Evolutionary conservation across 2,888 invertebrate species (phyloP), one percentile per base, ranked within the genome.

Genomic region (Trachelus tabidus): DNA sequence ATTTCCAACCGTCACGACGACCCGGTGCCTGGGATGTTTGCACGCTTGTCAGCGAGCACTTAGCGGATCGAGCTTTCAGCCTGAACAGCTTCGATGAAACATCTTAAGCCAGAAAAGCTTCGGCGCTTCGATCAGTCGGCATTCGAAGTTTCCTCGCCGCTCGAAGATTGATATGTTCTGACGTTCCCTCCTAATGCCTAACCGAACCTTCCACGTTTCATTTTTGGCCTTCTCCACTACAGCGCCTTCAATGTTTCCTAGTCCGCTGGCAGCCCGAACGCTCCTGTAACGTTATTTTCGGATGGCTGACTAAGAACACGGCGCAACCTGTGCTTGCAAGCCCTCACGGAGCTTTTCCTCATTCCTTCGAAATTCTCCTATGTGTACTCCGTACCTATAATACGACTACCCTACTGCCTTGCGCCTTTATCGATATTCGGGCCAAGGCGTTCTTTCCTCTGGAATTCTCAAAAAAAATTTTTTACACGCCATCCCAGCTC

Each of bases 231-330:
- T 56, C 40, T 40, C 15, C 31, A 15, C 71, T 71, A 71, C 71
- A 31, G 71, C 15, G 71, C 71, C 71, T 30, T 71, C 79, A 75
- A 73, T 34, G 6, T 34, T 73, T 73, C 74, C 74, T 35, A 34
- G 33, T 1, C 34, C 35, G 11, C 74, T 82, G 80, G 80, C 82
- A 79, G 81, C 77, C 84, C 84, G 84, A 83, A 82, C 80, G 81
- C 81, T 80, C 80, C 78, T 77, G 81, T 79, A 73, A 68, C 37
- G 82, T 84, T 87, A 87, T 86, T 85, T 86, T 86, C 86, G 86
- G 86, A 82, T 35, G 76, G 77, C 80, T 87, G 87, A 85, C 85
- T 86, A 86, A 87, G 78, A 77, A 75, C 74, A 80, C 79, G 71
- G 31, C 73, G 79, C 79, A 79, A 79, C 79, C 79, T 79, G 79